Evolutionary conservation across 2,797 vertebrate species (phyloP), one percentile per base, ranked within the genome.

Genomic region (Premnoplex brunnescens): DNA sequence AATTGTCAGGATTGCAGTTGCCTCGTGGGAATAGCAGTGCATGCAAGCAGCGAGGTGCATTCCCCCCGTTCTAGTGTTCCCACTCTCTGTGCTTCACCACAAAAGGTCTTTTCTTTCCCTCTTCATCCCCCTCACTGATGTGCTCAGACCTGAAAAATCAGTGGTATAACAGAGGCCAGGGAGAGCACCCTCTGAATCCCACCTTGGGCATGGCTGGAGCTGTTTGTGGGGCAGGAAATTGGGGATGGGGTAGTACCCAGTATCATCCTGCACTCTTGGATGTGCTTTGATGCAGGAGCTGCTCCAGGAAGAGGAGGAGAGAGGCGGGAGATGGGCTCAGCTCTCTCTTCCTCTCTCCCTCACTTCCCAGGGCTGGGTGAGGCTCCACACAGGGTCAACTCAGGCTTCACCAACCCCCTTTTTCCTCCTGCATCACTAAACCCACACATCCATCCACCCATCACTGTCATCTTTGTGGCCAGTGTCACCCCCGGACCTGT

Each of bases 301-400:
- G 36, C 82, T 59, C 46, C 5, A 16, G 20, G 72, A 83, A 83
- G 55, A 17, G 62, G 56, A 89, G 71, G 56, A 71, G 77, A 83
- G 60, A 77, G 54, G 78, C 69, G 87, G 78, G 49, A 55, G 66
- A 68, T 18, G 30, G 87, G 49, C 72, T 4, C 54, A 62, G 48
- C 41, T 64, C 59, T 27, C 43, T 44, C 54, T 88, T 41, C 78
- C 78, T 89, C 83, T 77, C 91, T 88, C 72, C 83, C 93, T 73
- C 76, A 66, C 68, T 74, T 74, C 68, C 56, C 24, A n/a, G 48
- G 51, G 72, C 46, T 19, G 72, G 37, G 77, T 54, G 85, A 85
- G 79, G 39, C 64, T 6, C 30, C 43, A 2, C 11, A 1, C 13
- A 17, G 39, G 36, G 21, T 54, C 39, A 8, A 36, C 28, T 86